Conservation (phyloP, 1,140 invertebrate species). For the Diabrotica virgifera region DNA sequence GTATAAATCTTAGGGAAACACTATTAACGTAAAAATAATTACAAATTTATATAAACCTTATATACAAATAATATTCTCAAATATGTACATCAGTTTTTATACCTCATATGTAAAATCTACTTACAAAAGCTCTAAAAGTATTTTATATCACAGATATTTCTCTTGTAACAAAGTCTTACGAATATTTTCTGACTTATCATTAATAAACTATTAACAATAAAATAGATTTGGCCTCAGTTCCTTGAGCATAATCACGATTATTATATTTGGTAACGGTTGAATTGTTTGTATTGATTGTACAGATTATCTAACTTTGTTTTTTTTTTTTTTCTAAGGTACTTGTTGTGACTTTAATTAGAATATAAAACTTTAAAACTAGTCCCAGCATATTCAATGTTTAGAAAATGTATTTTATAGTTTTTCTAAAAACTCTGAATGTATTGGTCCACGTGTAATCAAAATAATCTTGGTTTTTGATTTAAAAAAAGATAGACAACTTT, state of each 20-base stretch:
- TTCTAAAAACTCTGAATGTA: too few species aligned
- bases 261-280: too few species aligned
- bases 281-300: too few species aligned
- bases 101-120: background rate
- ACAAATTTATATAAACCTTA: background rate
- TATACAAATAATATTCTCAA: background rate
- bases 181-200: slow-evolving; percentile 3
- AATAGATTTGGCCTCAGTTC: background rate
- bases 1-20: too few species aligned
- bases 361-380: background rate
- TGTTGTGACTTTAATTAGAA: background rate
- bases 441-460: too few species aligned
- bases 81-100: background rate
- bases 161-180: slow-evolving; percentile 4
- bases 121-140: background rate
- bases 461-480: too few species aligned
- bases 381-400: background rate
- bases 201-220: background rate
- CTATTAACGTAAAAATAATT: background rate
- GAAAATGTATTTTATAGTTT: background rate
- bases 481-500: too few species aligned
- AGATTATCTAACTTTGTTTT: too few species aligned
- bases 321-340: background rate
- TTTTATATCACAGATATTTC: background rate
- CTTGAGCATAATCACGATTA: background rate